Conservation (phyloP, 1,140 invertebrate genomes). For the Magallana gigas region DNA sequence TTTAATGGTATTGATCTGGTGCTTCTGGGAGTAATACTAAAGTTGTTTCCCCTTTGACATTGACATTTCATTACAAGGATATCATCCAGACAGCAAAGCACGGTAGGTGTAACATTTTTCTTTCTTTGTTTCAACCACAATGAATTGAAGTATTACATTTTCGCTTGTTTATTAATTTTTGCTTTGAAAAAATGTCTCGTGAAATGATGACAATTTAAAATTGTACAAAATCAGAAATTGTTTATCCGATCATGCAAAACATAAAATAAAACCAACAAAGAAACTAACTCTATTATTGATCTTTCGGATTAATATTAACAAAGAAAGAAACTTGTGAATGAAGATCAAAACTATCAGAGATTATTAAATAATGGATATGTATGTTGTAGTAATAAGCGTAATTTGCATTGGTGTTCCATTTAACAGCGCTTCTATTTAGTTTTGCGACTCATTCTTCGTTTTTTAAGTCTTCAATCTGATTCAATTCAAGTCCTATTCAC, state of each 20-base stretch:
- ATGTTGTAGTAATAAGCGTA: neutral
- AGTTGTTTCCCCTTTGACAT: neutral
- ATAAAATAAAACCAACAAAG: too few relatives aligned
- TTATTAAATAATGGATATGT: neutral
- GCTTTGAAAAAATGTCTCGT: too few relatives aligned
- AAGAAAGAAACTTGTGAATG: too few relatives aligned
- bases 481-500: neutral
- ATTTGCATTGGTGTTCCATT: neutral
- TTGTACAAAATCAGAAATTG: too few relatives aligned
- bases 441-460: neutral
- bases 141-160: too few relatives aligned
- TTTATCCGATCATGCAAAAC: too few relatives aligned
- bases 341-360: too few relatives aligned
- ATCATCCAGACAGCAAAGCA: neutral
- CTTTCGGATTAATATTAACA: too few relatives aligned
- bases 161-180: too few relatives aligned
- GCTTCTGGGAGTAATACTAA: constrained; percentile 1
- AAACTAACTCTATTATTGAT: too few relatives aligned
- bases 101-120: neutral
- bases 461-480: neutral
- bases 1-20: constrained; percentile 23
- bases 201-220: too few relatives aligned
- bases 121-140: too few relatives aligned
- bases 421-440: neutral
- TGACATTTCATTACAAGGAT: neutral